Base-by-base conservation (phyloP, 2,888 invertebrate species). In the Agrilus biguttatus region DNA sequence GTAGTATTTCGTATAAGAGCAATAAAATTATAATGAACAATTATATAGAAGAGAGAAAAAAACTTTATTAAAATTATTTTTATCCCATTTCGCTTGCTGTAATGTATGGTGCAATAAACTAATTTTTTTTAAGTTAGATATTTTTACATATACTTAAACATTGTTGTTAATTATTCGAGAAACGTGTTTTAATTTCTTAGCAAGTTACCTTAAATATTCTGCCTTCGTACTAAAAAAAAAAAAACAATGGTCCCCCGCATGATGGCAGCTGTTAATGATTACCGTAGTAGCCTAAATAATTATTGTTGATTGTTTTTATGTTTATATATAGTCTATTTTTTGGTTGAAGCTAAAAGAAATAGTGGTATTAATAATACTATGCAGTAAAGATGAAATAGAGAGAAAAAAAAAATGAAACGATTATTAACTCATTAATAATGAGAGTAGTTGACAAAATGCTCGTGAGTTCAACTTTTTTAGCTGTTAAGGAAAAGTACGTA, bases 281-380 rank as follows among this genome's bases (percentile, higher is more conserved):
- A 28, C 28, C 28, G 28, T 10, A 28, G 28, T 28, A 28, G 28
- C 63, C 62, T 62, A 63, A 62, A 58, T 60, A 57, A 38, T 61
- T 61, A 61, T 65, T 65, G 66, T 66, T 66, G 65, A 63, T 66
- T 66, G 65, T 66, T 66, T 66, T 66, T 64, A 65, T 65, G 64
- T 65, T 65, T 65, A 65, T 66, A 28, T 28, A 66, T 65, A 66
- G 65, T 66, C 61, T 65, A 65, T 65, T 65, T 60, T 64, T 65
- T 63, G 63, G 64, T 65, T 65, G 63, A 62, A 64, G 63, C 62
- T 65, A 63, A 60, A 28, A 28, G 28, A 53, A 55, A 56, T 55
- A 57, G 55, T 55, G 55, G 58, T 57, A 56, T 53, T 53, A 50
- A 51, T 51, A 53, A 46, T 28, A 28, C 28, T 28, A 28, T 28